phyloP scores from a whole-genome alignment of 2,797 vertebrate genomes.

The Pygocentrus nattereri region DNA sequence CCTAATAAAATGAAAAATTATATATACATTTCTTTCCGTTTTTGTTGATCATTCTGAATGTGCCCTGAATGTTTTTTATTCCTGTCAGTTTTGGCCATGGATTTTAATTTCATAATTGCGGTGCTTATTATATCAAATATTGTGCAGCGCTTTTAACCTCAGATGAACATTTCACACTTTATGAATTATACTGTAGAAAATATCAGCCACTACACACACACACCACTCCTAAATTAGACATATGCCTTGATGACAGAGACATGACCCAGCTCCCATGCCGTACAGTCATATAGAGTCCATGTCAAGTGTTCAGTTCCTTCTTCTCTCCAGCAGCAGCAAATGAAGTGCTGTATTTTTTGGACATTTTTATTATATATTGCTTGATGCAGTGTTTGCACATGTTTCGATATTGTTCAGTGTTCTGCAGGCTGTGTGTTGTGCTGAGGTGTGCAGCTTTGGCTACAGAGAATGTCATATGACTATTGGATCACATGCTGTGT shows the following conservation, averaged over 20 bases:
- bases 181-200: too few relatives aligned
- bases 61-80: too few relatives aligned
- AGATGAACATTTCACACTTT: too few relatives aligned
- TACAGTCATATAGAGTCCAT: background rate
- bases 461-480: slow-evolving; percentile 55
- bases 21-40: too few relatives aligned
- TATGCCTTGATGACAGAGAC: background rate
- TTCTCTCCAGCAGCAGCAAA: background rate
- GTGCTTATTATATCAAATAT: too few relatives aligned
- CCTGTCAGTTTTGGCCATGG: too few relatives aligned
- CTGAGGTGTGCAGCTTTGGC: slow-evolving; percentile 53
- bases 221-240: background rate
- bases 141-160: too few relatives aligned
- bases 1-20: too few relatives aligned
- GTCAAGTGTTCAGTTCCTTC: background rate
- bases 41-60: too few relatives aligned
- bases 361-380: background rate
- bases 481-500: slow-evolving; percentile 57
- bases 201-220: too few relatives aligned
- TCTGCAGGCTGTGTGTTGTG: slow-evolving; percentile 53
- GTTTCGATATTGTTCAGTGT: background rate
- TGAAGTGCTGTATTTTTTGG: background rate
- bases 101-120: too few relatives aligned
- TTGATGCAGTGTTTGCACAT: background rate
- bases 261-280: background rate